Base-by-base conservation (phyloP, 2,888 invertebrate genomes). In the Dynastes maya region DNA sequence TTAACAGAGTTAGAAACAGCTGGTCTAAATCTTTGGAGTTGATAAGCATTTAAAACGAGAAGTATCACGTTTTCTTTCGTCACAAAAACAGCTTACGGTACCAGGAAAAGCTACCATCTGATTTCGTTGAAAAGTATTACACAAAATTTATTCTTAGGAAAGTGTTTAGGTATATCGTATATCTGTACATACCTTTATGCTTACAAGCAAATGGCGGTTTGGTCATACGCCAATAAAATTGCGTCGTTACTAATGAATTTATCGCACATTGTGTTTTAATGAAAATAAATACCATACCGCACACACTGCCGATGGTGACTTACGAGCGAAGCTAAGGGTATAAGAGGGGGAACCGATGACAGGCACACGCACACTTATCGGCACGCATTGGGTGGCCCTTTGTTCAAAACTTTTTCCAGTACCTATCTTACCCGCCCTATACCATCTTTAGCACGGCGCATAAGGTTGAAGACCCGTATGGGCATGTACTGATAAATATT, bases 181-280 rank as follows among this genome's bases (percentile, higher is more conserved):
- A 45, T 45, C 11, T 11, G 45, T 45, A 45, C 45, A 45, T 45
- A 45, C 45, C 11, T 45, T 2, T 11, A 45, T 45, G 45, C 45
- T 45, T 45, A 37, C 37, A 37, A 37, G 3, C 6, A 6, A 37
- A 37, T 37, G 37, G 45, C 8, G 9, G 11, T 45, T 45, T 45
- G 45, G 11, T 45, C 45, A 11, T 45, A 45, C 45, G 45, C 45
- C 45, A 45, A 45, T 11, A 11, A 45, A 2, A 45, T 55, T 16
- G 55, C 16, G 16, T 55, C 55, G 55, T 55, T 55, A n/a, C 5
- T 55, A 55, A 55, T 55, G 55, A 55, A 55, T 55, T 55, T 55
- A 55, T 55, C 55, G 55, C 55, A 55, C 55, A 55, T 55, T 55
- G 55, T 55, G n/a, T 55, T 55, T 55, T 55, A 55, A 55, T 55